Evolutionary conservation across 2,797 vertebrate species (phyloP).

Genomic region (Liparis tanakae): DNA sequence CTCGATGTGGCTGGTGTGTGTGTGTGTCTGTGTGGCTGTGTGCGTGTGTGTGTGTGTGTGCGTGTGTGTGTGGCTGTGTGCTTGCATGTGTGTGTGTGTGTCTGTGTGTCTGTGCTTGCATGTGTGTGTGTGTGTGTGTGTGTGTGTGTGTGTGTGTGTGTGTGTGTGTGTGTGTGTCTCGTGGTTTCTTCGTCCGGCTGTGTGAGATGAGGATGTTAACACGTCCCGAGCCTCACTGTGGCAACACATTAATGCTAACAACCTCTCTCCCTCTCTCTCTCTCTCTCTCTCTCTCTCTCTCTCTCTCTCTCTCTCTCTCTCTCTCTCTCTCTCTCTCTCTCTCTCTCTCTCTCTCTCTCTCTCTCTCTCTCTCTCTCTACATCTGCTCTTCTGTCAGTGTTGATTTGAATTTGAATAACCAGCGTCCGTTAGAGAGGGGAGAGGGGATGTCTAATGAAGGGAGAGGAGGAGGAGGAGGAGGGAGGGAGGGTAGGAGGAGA

Average conservation of each 20-base stretch:
- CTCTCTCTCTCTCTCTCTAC: conserved; percentile 53
- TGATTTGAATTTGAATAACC: conserved; percentile 77
- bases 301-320: no score
- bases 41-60: not conserved
- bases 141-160: not conserved
- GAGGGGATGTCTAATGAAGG: conserved; percentile 65
- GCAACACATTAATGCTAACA: conserved; percentile 77
- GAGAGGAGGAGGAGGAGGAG: no score
- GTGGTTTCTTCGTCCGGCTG: no score
- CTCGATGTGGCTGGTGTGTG: no score
- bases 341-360: conserved; percentile 52
- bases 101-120: conserved; percentile 2
- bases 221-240: conserved; percentile 60
- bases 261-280: conserved; percentile 68
- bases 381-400: conserved; percentile 74
- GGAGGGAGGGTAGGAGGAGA: conserved; percentile 43
- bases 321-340: no score
- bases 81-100: no score
- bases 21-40: no score
- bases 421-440: conserved; percentile 54
- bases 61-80: conserved; percentile 22
- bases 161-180: conserved; percentile 27
- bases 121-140: no score
- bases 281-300: conserved; percentile 26
- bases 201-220: conserved; percentile 81